These are phyloP conservation scores for Catharus ustulatus DNA, from an alignment of 2,797 vertebrate species.

Conservation along the genomic window DNA sequence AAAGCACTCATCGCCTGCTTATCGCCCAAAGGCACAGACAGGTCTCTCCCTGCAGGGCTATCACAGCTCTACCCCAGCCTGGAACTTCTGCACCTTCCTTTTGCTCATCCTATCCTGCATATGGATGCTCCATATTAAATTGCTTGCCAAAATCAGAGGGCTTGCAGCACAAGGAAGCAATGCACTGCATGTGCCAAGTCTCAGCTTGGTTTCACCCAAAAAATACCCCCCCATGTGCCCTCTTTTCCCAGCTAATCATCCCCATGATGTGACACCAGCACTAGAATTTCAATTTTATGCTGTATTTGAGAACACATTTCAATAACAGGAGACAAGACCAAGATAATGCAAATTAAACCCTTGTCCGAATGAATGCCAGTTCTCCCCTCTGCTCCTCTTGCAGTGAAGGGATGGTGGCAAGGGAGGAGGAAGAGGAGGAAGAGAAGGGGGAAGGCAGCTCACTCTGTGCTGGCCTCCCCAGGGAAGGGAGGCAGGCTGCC, in stretches of 20 bases:
- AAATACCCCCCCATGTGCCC: neutral
- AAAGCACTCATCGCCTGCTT: neutral
- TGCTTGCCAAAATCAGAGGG: neutral
- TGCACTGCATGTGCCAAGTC: neutral
- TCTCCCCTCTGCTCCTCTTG: neutral
- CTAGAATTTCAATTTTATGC: neutral
- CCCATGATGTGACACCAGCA: neutral
- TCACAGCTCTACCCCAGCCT: neutral
- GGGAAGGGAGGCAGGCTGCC: conserved; percentile 54
- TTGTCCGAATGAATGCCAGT: neutral
- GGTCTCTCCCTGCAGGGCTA: neutral
- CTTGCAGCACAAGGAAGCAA: neutral
- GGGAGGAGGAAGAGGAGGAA: neutral
- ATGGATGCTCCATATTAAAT: neutral
- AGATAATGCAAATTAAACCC: neutral
- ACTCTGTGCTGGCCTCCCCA: neutral
- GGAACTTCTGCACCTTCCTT: neutral
- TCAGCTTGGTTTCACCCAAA: neutral
- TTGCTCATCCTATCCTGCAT: neutral
- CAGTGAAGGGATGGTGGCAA: neutral
- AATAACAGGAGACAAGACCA: neutral
- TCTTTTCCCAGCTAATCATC: neutral
- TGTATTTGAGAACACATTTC: neutral
- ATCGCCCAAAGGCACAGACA: neutral
- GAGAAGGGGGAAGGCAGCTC: neutral